Evolutionary conservation across 1,140 invertebrate genomes (phyloP), one percentile per base, ranked within the genome.

Genomic region (Anthonomus grandis): DNA sequence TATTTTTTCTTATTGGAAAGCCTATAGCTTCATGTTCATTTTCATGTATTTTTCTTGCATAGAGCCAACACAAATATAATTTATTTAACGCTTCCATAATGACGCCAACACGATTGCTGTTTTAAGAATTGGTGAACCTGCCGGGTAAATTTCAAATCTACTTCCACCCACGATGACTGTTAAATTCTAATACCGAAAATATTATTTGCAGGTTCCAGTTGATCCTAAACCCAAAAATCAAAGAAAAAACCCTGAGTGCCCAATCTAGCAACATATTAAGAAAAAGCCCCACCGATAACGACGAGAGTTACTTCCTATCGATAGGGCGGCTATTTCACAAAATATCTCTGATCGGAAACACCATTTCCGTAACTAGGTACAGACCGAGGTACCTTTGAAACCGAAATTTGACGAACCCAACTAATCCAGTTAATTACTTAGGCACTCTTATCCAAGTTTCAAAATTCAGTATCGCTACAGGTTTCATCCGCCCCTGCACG

Each of bases 311-410:
- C 72, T 79, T 90, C 48, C 75, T 98, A 1, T 97, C 94, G 54
- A 97, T 98, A 66, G 95, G 95, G 0, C 78, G 93, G 56, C 90
- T 98, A 66, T 98, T 97, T 78, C 95, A 98, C 72, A 91, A 89
- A 71, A 86, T 98, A 57, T 85, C 86, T 0, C 72, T 95, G 0
- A 82, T 80, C 23, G 92, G 87, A 10, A 89, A 88, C 39, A 88
- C 86, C 25, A 95, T 97, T 64, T 93, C 89, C 4, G 93, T 97
- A 3, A 97, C 91, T 0, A 81, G 93, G 71, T 97, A 96, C 69
- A 81, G 91, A 66, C 94, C 95, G 37, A 87, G 91, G 91, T 93
- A 76, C 76, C 18, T 39, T 48, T 36, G 6, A 10, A 25, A 25
- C 1, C 12, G 1, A n/a, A n/a, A n/a, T 15, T 17, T 9, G 27